Conservation (phyloP, 2,113 vertebrate species). For the Xerus inauris region DNA sequence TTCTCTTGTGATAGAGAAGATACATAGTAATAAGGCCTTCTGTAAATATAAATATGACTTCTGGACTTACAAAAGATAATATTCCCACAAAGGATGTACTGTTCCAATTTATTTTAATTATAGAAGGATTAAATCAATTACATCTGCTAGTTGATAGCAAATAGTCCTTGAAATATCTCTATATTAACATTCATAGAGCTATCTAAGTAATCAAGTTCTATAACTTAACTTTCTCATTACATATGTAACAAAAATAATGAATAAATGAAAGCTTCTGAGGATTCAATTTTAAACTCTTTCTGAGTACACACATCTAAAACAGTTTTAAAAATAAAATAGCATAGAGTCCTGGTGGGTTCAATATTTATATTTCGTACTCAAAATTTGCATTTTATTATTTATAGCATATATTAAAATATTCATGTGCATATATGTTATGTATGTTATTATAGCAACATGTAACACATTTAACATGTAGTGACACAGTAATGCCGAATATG, state of each 20-base stretch:
- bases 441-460: neutral
- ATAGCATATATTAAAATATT: neutral
- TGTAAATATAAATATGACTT: neutral
- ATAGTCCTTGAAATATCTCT: neutral
- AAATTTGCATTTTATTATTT: neutral
- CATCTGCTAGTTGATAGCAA: neutral
- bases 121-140: neutral
- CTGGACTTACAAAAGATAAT: neutral
- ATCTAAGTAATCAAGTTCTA: neutral
- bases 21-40: neutral
- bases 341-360: neutral
- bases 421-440: neutral
- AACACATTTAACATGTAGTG: neutral
- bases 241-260: neutral
- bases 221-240: neutral
- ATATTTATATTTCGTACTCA: neutral
- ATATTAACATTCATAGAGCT: neutral
- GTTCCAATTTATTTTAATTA: conserved; percentile 20
- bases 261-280: neutral
- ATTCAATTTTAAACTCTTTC: neutral
- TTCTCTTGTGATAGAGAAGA: neutral
- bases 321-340: neutral
- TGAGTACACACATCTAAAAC: neutral
- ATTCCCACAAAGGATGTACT: neutral
- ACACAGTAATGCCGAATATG: neutral